Percentiles rank a stretch among this genome's conserved stretches.
Conservation (phyloP, 1,140 invertebrate genomes). For the Macrocentrus cingulum region DNA sequence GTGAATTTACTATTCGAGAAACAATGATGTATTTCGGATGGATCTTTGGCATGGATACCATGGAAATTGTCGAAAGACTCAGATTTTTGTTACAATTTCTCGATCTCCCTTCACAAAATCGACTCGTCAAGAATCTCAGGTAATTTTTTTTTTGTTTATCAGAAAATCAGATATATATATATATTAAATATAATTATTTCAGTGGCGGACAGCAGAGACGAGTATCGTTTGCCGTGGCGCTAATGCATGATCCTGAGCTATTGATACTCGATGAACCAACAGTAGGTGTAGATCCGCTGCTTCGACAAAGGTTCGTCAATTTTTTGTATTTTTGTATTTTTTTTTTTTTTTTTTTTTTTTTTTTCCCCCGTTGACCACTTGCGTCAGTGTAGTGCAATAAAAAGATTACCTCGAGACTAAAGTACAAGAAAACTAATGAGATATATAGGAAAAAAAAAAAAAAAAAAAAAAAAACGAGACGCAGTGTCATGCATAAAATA, state of each 20-base stretch:
- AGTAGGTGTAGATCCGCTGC: slow-evolving; percentile 87
- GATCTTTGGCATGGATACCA: slow-evolving; percentile 86
- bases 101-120: slow-evolving; percentile 80
- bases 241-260: slow-evolving; percentile 90
- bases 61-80: slow-evolving; percentile 77
- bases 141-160: slow-evolving; percentile 48
- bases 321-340: not conserved
- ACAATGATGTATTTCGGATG: slow-evolving; percentile 97
- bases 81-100: slow-evolving; percentile 89
- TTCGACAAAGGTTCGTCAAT: slow-evolving; percentile 70
- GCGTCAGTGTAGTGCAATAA: slow-evolving; percentile 11
- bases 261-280: slow-evolving; percentile 94
- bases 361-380: not conserved
- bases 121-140: slow-evolving; percentile 88
- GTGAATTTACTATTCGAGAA: slow-evolving; percentile 92
- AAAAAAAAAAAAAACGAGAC: slow-evolving; percentile 12
- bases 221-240: slow-evolving; percentile 88
- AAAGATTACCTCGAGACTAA: no score
- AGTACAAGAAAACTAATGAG: slow-evolving; percentile 22
- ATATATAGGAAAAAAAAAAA: no score
- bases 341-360: slow-evolving; percentile 6
- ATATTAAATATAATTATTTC: slow-evolving; percentile 28
- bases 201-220: slow-evolving; percentile 91
- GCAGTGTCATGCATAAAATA: slow-evolving; percentile 38
- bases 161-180: not conserved